Evolutionary conservation across 2,797 vertebrate genomes (phyloP).

Genomic region (Capromys pilorides): DNA sequence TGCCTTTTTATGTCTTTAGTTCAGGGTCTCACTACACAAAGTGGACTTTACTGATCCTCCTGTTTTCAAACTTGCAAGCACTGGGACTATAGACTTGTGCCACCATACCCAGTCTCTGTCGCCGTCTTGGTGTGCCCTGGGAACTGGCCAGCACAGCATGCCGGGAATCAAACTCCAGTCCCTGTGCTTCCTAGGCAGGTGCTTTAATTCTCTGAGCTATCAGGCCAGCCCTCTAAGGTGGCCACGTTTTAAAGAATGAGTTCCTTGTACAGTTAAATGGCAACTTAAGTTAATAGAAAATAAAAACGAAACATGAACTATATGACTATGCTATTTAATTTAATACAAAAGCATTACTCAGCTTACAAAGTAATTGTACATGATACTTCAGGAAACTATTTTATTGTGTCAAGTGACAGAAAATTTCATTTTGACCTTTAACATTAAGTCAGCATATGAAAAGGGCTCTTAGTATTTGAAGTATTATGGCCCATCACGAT

Average conservation of each 20-base stretch:
- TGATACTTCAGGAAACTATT: background rate
- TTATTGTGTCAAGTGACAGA: background rate
- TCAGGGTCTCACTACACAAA: too few relatives aligned
- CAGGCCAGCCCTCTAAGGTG: background rate
- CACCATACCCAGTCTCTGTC: too few relatives aligned
- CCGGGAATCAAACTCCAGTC: too few relatives aligned
- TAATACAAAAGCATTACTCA: background rate
- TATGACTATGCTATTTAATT: background rate
- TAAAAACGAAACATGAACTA: conserved; percentile 19
- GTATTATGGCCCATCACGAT: background rate
- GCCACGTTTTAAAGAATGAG: background rate
- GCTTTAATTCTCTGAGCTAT: too few relatives aligned
- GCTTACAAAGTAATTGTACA: background rate
- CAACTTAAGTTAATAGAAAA: background rate
- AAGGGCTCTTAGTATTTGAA: background rate
- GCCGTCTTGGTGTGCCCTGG: too few relatives aligned
- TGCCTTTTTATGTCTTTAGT: too few relatives aligned
- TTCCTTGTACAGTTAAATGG: background rate
- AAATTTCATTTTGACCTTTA: background rate
- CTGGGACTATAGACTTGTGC: too few relatives aligned
- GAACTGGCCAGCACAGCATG: too few relatives aligned
- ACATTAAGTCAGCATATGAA: background rate
- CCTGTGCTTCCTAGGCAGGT: too few relatives aligned
- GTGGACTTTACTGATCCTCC: too few relatives aligned
- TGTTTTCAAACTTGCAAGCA: too few relatives aligned